Conservation (phyloP, 2,888 invertebrate genomes). For the Spilosoma lubricipeda region DNA sequence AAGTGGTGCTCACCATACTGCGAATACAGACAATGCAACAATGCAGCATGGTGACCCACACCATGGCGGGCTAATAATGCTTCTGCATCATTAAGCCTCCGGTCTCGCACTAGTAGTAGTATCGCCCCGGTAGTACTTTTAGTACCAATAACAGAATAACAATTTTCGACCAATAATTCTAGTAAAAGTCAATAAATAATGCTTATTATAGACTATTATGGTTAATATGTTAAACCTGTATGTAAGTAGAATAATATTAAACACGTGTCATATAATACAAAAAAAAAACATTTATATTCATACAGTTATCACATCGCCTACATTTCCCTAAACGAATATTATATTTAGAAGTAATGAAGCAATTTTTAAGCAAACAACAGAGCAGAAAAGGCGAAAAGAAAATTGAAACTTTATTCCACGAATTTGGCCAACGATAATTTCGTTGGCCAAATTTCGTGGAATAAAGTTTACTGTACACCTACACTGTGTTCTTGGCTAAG, state of each 20-base stretch:
- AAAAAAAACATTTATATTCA: conserved; percentile 8
- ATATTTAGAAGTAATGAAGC: conserved; percentile 22
- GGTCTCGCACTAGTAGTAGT: no score
- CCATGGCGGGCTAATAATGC: no score
- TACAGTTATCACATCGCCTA: conserved; percentile 10
- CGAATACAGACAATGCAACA: no score
- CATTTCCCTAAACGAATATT: conserved; percentile 19
- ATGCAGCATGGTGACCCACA: no score
- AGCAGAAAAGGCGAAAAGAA: conserved; percentile 16
- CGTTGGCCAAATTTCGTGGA: no score
- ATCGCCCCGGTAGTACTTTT: no score
- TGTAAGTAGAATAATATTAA: background rate
- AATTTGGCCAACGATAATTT: conserved; percentile 34
- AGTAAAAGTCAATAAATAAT: background rate
- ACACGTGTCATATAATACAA: background rate
- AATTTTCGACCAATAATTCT: no score
- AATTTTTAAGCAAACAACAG: conserved; percentile 26
- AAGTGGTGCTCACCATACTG: no score
- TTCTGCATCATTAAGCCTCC: no score
- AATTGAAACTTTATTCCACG: conserved; percentile 33
- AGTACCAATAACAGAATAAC: no score
- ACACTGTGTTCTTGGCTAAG: conserved; percentile 20
- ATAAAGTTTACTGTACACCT: no score
- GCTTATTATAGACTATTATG: background rate
- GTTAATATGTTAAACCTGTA: background rate